Evolutionary conservation across 2,797 vertebrate species (phyloP).

Genomic region (Nannoperca obscura): DNA sequence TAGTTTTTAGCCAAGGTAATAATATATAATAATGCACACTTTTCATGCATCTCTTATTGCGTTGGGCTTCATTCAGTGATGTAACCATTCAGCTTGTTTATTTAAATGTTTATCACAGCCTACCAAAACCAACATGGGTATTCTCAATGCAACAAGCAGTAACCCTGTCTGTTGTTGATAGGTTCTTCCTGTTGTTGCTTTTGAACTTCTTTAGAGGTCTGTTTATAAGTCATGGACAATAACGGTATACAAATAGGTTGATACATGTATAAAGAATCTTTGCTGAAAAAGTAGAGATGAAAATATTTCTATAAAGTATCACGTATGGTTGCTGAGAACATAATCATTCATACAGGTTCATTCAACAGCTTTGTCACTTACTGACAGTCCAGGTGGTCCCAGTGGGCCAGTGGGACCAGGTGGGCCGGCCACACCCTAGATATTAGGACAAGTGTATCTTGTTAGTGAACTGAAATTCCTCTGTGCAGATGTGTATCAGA

Average conservation of each 20-base stretch:
- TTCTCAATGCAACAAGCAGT: neutral
- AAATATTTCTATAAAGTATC: neutral
- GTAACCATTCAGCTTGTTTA: neutral
- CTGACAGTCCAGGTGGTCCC: conserved; percentile 87
- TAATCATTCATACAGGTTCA: neutral
- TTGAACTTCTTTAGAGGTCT: neutral
- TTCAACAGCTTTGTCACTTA: conserved; percentile 83
- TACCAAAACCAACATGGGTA: too few relatives aligned
- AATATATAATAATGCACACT: neutral
- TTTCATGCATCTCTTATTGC: neutral
- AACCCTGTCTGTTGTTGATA: neutral
- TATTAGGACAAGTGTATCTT: conserved; percentile 38
- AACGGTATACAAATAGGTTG: neutral
- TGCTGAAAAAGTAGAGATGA: neutral
- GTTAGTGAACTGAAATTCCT: conserved; percentile 7
- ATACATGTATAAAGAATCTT: neutral
- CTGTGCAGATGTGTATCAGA: neutral
- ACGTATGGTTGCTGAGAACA: neutral
- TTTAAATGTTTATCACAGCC: neutral
- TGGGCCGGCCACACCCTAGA: conserved; percentile 85
- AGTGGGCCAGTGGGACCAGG: conserved; percentile 88
- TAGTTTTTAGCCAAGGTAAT: neutral
- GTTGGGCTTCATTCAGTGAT: neutral
- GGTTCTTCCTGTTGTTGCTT: neutral
- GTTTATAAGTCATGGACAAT: neutral